Base-by-base conservation (phyloP, 2,797 vertebrate species). In the Darevskia mixta region DNA sequence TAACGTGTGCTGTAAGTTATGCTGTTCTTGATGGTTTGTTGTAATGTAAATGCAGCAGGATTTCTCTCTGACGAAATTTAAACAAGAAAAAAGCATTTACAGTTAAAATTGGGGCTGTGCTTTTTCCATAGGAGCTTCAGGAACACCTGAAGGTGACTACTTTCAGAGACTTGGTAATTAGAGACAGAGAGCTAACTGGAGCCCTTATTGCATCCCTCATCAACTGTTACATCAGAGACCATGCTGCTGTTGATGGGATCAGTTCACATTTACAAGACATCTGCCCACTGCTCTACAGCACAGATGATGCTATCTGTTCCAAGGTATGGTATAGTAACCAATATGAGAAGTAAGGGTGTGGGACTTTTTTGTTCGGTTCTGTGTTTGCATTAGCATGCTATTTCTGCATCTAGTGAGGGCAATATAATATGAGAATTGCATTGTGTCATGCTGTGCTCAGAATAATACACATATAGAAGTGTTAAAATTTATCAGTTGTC, bases 181-280 rank as follows among this genome's bases (percentile, higher is more conserved):
- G 97, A 86, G 98, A 99, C 69, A 98, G 98, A 90, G 99, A 99
- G 94, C 93, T 99, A 91, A 98, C 97, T 0, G 99, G 99, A 35
- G 98, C 98, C 0, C 97, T 99, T 29, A 97, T 99, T 94, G 98
- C 98, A 0, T 98, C 98, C 9, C 97, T 99, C 85, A 98, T 99
- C 95, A 99, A 98, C 90, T 98, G 98, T 89, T 99, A 99, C 84
- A 99, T 99, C 95, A 98, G 98, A 96, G 99, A 99, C 95, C 99
- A 98, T 0, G 98, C 98, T 32, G 98, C 98, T 18, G 98, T 99
- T 61, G 99, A 99, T 90, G 98, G 98, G 88, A 98, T 99, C 94
- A 99, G 98, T 93, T 96, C 95, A 91, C 99, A 98, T 93, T 96
- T 99, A 86, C 97, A 98, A n/a, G 98, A 99, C 77, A 97, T 98